These are phyloP conservation scores for Silurus meridionalis DNA, from an alignment of 2,113 vertebrate genomes.

Conservation along the genomic window DNA sequence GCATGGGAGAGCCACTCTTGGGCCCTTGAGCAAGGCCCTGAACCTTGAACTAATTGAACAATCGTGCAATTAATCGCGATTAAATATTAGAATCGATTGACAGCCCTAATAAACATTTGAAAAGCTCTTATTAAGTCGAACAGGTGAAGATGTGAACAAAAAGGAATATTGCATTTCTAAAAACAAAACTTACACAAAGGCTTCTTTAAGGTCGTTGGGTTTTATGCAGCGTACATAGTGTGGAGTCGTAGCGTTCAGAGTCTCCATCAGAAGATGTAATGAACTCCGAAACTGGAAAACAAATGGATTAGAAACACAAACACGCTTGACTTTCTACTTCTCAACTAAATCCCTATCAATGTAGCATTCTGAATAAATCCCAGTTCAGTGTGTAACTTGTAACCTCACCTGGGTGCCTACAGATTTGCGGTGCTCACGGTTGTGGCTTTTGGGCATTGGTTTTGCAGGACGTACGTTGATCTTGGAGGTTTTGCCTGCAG, in stretches of 20 bases:
- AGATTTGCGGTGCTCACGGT: constrained; percentile 89
- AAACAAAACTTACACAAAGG: constrained; percentile 83
- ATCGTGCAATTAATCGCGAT: too few relatives aligned
- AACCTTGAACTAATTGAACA: too few relatives aligned
- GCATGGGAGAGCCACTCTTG: too few relatives aligned
- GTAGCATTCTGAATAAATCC: background rate
- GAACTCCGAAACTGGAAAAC: constrained; percentile 86
- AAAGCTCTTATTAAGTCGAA: background rate
- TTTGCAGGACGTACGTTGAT: constrained; percentile 80
- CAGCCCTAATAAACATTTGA: background rate
- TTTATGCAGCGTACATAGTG: constrained; percentile 98
- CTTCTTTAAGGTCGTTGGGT: constrained; percentile 86
- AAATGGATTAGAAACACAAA: background rate
- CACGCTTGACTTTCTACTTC: background rate
- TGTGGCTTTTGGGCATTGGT: constrained; percentile 74
- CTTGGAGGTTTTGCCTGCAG: constrained; percentile 60
- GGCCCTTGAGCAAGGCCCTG: too few relatives aligned
- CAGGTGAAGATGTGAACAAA: background rate
- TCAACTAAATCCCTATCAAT: background rate
- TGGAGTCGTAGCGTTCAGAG: constrained; percentile 89
- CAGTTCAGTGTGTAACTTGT: background rate
- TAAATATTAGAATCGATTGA: too few relatives aligned
- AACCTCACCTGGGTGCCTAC: constrained; percentile 88
- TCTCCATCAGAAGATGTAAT: constrained; percentile 91
- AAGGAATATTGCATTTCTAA: background rate